These are phyloP conservation scores for Coptodon rendalli DNA, from an alignment of 2,113 vertebrate genomes.

Conservation along the genomic window DNA sequence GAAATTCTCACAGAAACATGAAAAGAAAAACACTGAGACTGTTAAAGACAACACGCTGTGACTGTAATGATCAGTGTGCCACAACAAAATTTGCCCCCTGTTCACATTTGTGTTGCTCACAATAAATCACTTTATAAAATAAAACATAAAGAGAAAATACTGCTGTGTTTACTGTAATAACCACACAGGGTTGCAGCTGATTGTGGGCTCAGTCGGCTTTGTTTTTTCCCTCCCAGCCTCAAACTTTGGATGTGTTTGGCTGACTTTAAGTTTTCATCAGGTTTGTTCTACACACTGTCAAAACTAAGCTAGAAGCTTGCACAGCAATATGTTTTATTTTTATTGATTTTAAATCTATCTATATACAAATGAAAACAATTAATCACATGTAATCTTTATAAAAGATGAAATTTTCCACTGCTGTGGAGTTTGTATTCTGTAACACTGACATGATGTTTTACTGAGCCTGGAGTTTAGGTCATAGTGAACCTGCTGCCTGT, in stretches of 20 bases:
- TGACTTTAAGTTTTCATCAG: not conserved
- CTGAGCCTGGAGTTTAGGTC: not conserved
- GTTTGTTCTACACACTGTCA: not conserved
- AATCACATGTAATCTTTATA: not conserved
- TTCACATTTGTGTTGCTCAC: not conserved
- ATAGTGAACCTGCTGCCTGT: not conserved
- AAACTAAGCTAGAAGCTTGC: not conserved
- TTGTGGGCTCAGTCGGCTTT: accelerated
- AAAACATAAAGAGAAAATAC: not conserved
- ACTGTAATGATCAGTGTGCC: not conserved
- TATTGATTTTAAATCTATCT: not conserved
- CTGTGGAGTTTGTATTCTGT: not conserved
- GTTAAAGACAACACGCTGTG: not conserved
- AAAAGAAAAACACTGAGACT: not conserved
- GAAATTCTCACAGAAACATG: accelerated
- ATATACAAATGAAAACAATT: not conserved
- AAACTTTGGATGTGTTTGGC: not conserved
- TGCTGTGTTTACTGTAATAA: not conserved
- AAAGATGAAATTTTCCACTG: not conserved
- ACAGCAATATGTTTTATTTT: not conserved
- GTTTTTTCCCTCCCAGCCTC: accelerated
- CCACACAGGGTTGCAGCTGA: not conserved
- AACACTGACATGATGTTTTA: not conserved
- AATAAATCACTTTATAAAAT: not conserved
- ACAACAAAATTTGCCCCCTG: not conserved